Conservation (phyloP, 2,113 vertebrate genomes). For the Galeopterus variegatus region DNA sequence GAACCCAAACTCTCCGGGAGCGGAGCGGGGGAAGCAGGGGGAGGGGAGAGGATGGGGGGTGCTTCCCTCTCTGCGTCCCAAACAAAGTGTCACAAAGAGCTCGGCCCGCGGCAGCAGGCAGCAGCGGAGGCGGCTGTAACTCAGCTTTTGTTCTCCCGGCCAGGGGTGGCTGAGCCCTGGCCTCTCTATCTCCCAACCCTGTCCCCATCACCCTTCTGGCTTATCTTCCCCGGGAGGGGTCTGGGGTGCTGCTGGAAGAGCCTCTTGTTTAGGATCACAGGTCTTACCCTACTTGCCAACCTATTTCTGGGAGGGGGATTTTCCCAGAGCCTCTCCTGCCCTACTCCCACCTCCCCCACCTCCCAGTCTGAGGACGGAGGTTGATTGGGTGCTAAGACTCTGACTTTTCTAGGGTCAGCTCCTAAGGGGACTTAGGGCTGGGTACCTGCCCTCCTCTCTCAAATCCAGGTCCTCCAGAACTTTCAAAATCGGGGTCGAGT, state of each 20-base stretch:
- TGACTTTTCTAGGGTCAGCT: slow-evolving; percentile 65
- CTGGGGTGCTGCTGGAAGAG: slow-evolving; percentile 65
- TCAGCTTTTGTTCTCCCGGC: slow-evolving; percentile 86
- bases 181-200: slow-evolving; percentile 65
- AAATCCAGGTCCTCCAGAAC: slow-evolving; percentile 69
- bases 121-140: slow-evolving; percentile 81
- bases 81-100: slow-evolving; percentile 87
- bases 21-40: slow-evolving; percentile 54
- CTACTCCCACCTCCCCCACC: slow-evolving; percentile 35
- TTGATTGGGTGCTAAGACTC: slow-evolving; percentile 75
- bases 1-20: slow-evolving; percentile 74
- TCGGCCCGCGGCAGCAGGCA: slow-evolving; percentile 82
- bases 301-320: slow-evolving; percentile 66
- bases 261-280: slow-evolving; percentile 55
- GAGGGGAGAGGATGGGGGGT: slow-evolving; percentile 80
- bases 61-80: slow-evolving; percentile 87
- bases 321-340: slow-evolving; percentile 55
- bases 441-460: neutral
- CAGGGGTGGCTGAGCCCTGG: slow-evolving; percentile 78
- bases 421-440: slow-evolving; percentile 54
- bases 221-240: slow-evolving; percentile 62
- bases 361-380: slow-evolving; percentile 85
- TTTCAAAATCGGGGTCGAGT: slow-evolving; percentile 79
- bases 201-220: slow-evolving; percentile 62
- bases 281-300: slow-evolving; percentile 63